Evolutionary conservation across 1,140 invertebrate species (phyloP), one percentile per base, ranked within the genome.

Genomic region (Bombus affinis): DNA sequence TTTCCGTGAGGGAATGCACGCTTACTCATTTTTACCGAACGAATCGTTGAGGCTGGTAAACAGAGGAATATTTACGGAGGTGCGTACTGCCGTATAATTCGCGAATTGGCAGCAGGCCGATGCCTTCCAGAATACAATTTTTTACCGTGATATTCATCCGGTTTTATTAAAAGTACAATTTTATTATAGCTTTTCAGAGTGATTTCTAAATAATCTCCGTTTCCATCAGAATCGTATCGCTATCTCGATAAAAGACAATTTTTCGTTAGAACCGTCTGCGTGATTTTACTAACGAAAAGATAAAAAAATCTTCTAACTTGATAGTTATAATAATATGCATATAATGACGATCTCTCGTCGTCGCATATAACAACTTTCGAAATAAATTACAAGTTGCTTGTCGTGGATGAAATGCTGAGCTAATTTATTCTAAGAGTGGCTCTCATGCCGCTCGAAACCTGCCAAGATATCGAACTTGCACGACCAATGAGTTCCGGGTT

Each of bases 381-480:
- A 22, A 22, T 53, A 53, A 53, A 53, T 53, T 10, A 22, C 32
- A 9, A 68, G 2, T 68, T 37, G 66, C 9, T 68, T 66, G 32
- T 25, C 35, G 25, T n/a, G 18, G 4, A 28, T 37, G 44, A 65
- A 65, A 73, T 37, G 25, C n/a, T 39, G 10, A 39, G 39, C 32
- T 65, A 73, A 83, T 83, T 66, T 66, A 75, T 44, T 83, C 39
- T 10, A 9, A 42, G 15, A 44, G 62, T 62, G 28, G 25, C 6
- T 2, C 2, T 3, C 1, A 4, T 25, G 35, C 13, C 28, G 32
- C 66, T 68, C 25, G 65, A 42, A 70, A 70, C 32, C 53, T 57
- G 42, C 25, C 72, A 66, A 83, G 81, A 83, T 76, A 83, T 76
- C 62, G n/a, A 62, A 39, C n/a, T 28, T 62, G 18, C 15, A 9